Evolutionary conservation across 2,113 vertebrate genomes (phyloP), one percentile per base, ranked within the genome.

Genomic region (Spheniscus mendiculus): DNA sequence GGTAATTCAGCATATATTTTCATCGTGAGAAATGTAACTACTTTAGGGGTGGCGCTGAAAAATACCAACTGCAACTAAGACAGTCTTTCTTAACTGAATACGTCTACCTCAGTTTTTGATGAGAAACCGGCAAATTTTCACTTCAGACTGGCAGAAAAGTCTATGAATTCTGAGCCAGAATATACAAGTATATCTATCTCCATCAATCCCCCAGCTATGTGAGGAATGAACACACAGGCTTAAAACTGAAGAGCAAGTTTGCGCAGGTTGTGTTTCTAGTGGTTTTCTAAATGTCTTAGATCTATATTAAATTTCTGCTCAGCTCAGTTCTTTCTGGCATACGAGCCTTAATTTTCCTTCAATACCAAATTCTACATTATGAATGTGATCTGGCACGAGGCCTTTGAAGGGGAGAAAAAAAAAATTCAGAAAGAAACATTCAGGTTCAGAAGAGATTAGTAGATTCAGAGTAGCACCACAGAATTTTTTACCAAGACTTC

Each of bases 211-310:
- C 40, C 78, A 97, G 91, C 84, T 87, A 93, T 66, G 91, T 5
- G 21, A 92, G 89, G 92, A 95, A 96, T 82, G 92, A 97, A 61
- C 58, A 53, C 30, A 34, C 36, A 90, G 34, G 55, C 65, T 92
- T 23, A 27, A 50, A 95, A 55, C 63, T 19, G 50, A 92, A 23
- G 17, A 84, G 83, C 96, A 92, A 89, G 97, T 93, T 52, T 58
- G 81, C 85, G 81, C 96, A 96, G 49, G 97, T 40, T 89, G 72
- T 70, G 58, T 77, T 87, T 72, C 72, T 67, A 44, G 87, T 82
- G 63, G 34, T 67, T 84, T 95, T 89, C 44, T 52, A 56, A 53
- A 49, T 53, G 83, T 49, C 89, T 95, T 47, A 82, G 69, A 65
- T 91, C 44, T 79, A 5, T 36, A 84, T 65, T 55, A 49, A 65